Evolutionary conservation across 2,797 vertebrate genomes (phyloP).

Genomic region (Acrocephalus scirpaceus): DNA sequence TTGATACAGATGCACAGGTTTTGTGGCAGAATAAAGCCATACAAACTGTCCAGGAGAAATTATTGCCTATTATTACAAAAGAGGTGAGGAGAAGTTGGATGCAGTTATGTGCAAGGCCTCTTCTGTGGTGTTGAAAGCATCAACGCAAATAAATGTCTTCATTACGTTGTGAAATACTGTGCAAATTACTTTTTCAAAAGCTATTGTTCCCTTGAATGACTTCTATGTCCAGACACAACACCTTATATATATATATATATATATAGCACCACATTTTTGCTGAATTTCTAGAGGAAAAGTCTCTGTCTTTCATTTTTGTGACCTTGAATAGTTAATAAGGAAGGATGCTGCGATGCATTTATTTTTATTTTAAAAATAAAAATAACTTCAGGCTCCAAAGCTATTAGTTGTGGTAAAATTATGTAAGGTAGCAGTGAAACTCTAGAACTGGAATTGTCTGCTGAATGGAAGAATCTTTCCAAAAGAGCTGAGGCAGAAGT

Average conservation of each 20-base stretch:
- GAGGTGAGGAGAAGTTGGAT: neutral
- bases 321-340: neutral
- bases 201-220: neutral
- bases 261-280: neutral
- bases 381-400: neutral
- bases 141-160: constrained; percentile 18
- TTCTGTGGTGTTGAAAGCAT: neutral
- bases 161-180: neutral
- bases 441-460: neutral
- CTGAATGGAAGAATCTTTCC: neutral
- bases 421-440: neutral
- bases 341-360: neutral
- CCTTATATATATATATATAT: neutral
- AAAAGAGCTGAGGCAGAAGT: neutral
- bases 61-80: neutral
- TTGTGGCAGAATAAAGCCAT: neutral
- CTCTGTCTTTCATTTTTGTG: neutral
- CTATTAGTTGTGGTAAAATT: neutral
- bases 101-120: neutral
- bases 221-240: neutral
- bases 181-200: constrained; percentile 25
- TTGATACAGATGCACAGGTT: neutral
- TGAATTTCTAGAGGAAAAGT: neutral
- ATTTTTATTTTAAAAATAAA: constrained; percentile 16
- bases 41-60: neutral